These are phyloP conservation scores for Indicator indicator DNA, from an alignment of 2,113 vertebrate genomes.

Conservation along the genomic window DNA sequence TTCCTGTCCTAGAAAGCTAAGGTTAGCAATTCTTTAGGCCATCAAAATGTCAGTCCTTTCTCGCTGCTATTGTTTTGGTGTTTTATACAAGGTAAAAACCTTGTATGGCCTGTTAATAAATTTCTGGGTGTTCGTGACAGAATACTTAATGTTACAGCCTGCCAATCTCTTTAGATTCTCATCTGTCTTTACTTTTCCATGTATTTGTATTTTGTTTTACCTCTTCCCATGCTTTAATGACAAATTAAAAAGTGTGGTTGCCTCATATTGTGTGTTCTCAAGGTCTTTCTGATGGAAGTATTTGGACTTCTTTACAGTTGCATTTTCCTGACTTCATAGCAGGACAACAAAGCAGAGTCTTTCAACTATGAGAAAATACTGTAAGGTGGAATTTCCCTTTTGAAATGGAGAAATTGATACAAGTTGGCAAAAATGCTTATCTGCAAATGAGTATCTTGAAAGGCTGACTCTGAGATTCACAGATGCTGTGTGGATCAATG, in stretches of 20 bases:
- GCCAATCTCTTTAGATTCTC: not conserved
- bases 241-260: not conserved
- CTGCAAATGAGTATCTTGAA: not conserved
- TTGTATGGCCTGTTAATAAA: not conserved
- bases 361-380: not conserved
- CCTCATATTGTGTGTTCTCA: not conserved
- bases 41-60: not conserved
- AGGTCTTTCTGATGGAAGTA: not conserved
- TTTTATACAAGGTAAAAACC: not conserved
- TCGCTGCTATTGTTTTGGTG: not conserved
- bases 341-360: not conserved
- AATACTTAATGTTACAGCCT: not conserved
- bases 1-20: not conserved
- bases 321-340: not conserved
- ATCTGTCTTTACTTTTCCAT: not conserved
- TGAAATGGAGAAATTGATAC: not conserved
- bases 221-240: not conserved
- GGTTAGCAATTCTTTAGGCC: not conserved
- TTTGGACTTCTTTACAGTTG: not conserved
- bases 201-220: not conserved
- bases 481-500: not conserved
- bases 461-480: not conserved
- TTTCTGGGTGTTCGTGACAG: not conserved
- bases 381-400: not conserved
- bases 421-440: not conserved